Evolutionary conservation across 1,140 invertebrate genomes (phyloP), one percentile per base, ranked within the genome.

Genomic region (Plodia interpunctella): DNA sequence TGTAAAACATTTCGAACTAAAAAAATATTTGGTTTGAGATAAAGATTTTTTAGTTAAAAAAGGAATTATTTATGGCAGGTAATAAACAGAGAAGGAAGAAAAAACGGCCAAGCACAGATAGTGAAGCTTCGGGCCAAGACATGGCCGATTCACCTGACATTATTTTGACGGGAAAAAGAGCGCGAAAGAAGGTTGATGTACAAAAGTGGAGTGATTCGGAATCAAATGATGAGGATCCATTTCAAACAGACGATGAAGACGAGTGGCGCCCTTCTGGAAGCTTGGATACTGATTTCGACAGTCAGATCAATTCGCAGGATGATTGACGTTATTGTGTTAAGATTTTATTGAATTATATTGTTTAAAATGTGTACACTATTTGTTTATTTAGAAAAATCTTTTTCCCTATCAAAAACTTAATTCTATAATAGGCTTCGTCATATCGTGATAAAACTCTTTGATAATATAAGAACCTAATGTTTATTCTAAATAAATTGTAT

Each of bases 151-250:
- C 62, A 2, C 58, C 63, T 13, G 53, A 64, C 25, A 59, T 79
- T 4, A 71, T 83, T 21, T 68, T 87, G 13, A 68, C 66, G 0
- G 74, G 74, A 0, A 85, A 84, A 56, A 76, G 82, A 51, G 51
- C 30, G 0, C 66, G 84, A 19, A 83, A 70, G 54, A 49, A 63
- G 0, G 10, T 84, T 0, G 35, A 25, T 5, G 67, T 49, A 15
- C 25, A 59, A 2, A 35, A 18, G 18, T 74, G 62, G 59, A 66
- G 62, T 25, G 70, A 54, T 4, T 65, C 73, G 0, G 73, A 78
- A 5, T 68, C 72, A 1, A 53, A 60, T 11, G 67, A 68, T n/a
- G 57, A 55, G 10, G 83, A 87, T 63, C 82, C 80, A 0, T 84
- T 65, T 38, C 60, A 49, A 6, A 82, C 76, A 0, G 83, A 87